Percentiles rank a stretch among this genome's conserved stretches.
Evolutionary conservation across 1,140 invertebrate genomes (phyloP).

Genomic region (Archivesica marissinica): DNA sequence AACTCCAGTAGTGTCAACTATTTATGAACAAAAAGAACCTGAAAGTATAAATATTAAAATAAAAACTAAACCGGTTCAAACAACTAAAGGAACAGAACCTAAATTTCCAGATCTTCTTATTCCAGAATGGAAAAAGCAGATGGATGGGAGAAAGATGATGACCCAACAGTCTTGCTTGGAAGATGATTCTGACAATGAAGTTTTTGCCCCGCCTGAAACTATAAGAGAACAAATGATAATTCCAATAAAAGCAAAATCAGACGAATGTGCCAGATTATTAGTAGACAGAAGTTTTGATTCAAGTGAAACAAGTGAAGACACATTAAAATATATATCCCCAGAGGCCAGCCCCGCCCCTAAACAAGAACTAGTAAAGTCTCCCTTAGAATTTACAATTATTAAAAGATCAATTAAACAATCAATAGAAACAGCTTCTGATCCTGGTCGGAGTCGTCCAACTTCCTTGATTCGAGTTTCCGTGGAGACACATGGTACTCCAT

Average conservation of each 20-base stretch:
- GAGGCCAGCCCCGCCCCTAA: slow-evolving; percentile 47
- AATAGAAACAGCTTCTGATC: slow-evolving; percentile 54
- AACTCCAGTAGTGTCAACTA: slow-evolving; percentile 3
- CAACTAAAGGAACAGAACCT: slow-evolving; percentile 23
- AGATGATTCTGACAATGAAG: slow-evolving; percentile 32
- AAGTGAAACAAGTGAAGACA: slow-evolving; percentile 61
- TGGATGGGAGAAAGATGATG: slow-evolving; percentile 50
- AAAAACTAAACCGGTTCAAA: slow-evolving; percentile 51
- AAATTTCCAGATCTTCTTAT: slow-evolving; percentile 72
- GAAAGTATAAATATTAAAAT: slow-evolving; percentile 40
- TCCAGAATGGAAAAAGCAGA: slow-evolving; percentile 64
- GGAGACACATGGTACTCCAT: slow-evolving; percentile 53
- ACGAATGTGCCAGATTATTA: slow-evolving; percentile 7
- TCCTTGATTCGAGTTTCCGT: slow-evolving; percentile 51
- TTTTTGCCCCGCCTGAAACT: slow-evolving; percentile 25
- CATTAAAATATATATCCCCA: slow-evolving; percentile 49
- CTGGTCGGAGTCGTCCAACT: slow-evolving; percentile 42
- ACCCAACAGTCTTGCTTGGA: slow-evolving; percentile 45
- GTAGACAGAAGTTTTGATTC: slow-evolving; percentile 54
- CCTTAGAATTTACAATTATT: neutral
- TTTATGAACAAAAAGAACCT: neutral
- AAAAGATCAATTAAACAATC: slow-evolving; percentile 15
- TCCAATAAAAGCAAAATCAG: neutral
- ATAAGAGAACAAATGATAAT: slow-evolving; percentile 12
- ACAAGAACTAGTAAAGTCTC: slow-evolving; percentile 43